Percentiles rank a stretch among this genome's conserved stretches.
phyloP scores from a whole-genome alignment of 2,888 invertebrate species.

The Lycophotia porphyrea region DNA sequence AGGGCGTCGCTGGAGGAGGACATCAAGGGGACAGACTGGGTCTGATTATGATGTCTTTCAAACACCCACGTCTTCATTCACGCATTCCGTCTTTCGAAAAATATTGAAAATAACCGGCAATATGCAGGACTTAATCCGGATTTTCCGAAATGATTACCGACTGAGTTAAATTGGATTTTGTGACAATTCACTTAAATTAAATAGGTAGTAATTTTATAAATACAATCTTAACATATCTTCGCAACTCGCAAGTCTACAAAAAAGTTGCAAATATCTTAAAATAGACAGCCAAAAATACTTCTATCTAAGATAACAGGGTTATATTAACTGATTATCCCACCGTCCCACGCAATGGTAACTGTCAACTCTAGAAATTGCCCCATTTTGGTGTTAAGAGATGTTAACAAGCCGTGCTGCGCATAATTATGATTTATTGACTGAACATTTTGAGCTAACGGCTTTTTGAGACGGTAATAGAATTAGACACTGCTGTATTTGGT shows the following conservation, averaged over 20 bases:
- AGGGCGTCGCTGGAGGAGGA: too few relatives aligned
- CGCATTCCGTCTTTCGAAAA: background rate
- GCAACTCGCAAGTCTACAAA: background rate
- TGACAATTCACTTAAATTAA: background rate
- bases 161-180: background rate
- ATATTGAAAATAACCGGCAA: background rate
- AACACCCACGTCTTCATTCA: background rate
- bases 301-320: background rate
- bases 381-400: slow-evolving; percentile 49
- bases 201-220: background rate
- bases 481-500: background rate
- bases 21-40: too few relatives aligned
- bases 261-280: slow-evolving; percentile 15
- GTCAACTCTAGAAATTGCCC: slow-evolving; percentile 40
- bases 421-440: slow-evolving; percentile 55
- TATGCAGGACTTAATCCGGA: background rate
- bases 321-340: slow-evolving; percentile 44
- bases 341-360: slow-evolving; percentile 36
- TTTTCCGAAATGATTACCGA: background rate
- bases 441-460: slow-evolving; percentile 30
- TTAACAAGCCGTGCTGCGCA: slow-evolving; percentile 32
- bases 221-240: background rate
- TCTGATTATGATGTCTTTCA: background rate
- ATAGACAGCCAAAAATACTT: slow-evolving; percentile 6
- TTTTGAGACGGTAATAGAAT: slow-evolving; percentile 1